Evolutionary conservation across 1,140 invertebrate genomes (phyloP).

Genomic region (Drepana arcuata): DNA sequence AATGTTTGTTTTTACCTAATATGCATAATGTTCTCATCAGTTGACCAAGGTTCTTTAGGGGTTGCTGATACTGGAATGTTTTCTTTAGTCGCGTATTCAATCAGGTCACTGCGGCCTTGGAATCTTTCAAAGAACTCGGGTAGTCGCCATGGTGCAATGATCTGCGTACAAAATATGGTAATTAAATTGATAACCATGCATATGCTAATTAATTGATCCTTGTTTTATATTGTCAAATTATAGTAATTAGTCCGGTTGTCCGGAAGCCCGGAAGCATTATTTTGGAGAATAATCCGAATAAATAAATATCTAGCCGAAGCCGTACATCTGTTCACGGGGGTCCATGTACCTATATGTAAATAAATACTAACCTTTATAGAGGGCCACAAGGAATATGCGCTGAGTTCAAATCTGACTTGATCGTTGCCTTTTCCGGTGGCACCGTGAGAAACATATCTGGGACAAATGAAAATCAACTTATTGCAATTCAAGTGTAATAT

Average conservation of each 20-base stretch:
- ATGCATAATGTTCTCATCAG: conserved; percentile 90
- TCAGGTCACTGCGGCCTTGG: conserved; percentile 81
- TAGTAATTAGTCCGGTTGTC: too few relatives aligned
- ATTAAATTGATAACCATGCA: too few relatives aligned
- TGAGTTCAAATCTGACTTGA: conserved; percentile 88
- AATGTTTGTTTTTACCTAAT: conserved; percentile 79
- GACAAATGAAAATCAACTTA: too few relatives aligned
- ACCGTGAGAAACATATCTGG: conserved; percentile 82
- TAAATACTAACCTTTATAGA: conserved; percentile 74
- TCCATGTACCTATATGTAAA: background rate
- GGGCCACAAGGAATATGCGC: conserved; percentile 81
- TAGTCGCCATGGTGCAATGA: conserved; percentile 86
- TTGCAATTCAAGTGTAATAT: too few relatives aligned
- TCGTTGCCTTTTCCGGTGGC: conserved; percentile 92
- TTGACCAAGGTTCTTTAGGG: conserved; percentile 85
- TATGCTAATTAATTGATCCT: too few relatives aligned
- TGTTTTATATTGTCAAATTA: too few relatives aligned
- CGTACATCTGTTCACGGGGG: too few relatives aligned
- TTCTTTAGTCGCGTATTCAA: conserved; percentile 81
- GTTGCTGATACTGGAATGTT: conserved; percentile 84
- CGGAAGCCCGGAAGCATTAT: too few relatives aligned
- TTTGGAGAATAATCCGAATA: too few relatives aligned
- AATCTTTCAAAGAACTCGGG: conserved; percentile 83
- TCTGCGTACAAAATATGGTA: conserved; percentile 74
- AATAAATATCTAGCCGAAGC: too few relatives aligned